Conservation (phyloP, 2,797 vertebrate genomes). For the Sphenodon punctatus region DNA sequence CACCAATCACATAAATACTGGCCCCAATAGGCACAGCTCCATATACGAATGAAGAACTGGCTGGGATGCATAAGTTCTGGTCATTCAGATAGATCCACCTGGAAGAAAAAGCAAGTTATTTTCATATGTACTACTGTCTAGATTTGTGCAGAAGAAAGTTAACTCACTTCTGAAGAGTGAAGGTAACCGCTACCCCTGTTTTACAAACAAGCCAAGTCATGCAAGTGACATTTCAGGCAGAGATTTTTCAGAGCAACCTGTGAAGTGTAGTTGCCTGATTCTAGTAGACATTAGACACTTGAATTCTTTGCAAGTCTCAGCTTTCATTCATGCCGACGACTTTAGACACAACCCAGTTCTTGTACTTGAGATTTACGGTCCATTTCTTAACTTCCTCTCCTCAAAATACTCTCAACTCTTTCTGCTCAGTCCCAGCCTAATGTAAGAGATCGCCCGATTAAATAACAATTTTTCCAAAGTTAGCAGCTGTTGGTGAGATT, state of each 20-base stretch:
- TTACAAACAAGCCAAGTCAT: not conserved
- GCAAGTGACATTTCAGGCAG: not conserved
- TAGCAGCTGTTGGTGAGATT: not conserved
- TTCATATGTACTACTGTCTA: not conserved
- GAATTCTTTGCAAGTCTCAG: too few species aligned
- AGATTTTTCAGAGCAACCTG: too few species aligned
- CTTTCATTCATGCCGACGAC: too few species aligned
- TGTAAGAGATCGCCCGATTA: not conserved
- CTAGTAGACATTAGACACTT: too few species aligned
- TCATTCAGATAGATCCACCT: slow-evolving; percentile 98
- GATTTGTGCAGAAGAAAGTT: slow-evolving; percentile 58
- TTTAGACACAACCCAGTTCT: too few species aligned
- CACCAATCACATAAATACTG: slow-evolving; percentile 97
- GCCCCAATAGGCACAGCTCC: slow-evolving; percentile 95
- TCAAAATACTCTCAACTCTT: not conserved
- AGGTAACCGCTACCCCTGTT: not conserved
- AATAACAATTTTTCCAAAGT: too few species aligned
- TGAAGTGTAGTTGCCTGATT: too few species aligned
- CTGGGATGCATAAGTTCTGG: slow-evolving; percentile 92
- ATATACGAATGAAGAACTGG: slow-evolving; percentile 96
- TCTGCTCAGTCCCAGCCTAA: not conserved
- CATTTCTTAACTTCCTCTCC: not conserved
- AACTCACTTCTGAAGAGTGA: not conserved
- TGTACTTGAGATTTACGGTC: not conserved
- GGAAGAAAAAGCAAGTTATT: slow-evolving; percentile 13